Percentiles rank a stretch among this genome's conserved stretches.
Conservation (phyloP, 2,888 invertebrate genomes). For the Platerodrilus igneus region DNA sequence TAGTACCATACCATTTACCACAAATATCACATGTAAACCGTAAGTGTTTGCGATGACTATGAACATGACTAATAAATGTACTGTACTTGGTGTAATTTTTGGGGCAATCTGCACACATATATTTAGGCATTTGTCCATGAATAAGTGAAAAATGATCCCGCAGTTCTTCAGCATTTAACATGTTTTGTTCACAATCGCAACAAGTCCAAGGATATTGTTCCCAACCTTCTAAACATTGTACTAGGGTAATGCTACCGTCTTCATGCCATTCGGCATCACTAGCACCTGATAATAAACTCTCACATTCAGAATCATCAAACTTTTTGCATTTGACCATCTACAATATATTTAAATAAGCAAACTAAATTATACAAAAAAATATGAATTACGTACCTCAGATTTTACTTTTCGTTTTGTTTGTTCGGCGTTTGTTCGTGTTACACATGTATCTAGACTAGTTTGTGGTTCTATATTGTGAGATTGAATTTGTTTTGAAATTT, state of each 20-base stretch:
- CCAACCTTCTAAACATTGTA: constrained; percentile 42
- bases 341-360: constrained; percentile 2
- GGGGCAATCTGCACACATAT: constrained; percentile 64
- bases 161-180: constrained; percentile 50
- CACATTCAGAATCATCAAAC: constrained; percentile 18
- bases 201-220: constrained; percentile 53
- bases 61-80: constrained; percentile 61
- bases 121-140: constrained; percentile 60
- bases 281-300: constrained; percentile 27
- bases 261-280: constrained; percentile 38
- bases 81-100: constrained; percentile 59
- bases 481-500: no score
- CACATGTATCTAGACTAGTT: constrained; percentile 14
- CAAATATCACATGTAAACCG: constrained; percentile 55
- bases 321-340: constrained; percentile 14
- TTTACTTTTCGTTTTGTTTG: constrained; percentile 20
- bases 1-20: constrained; percentile 54
- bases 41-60: constrained; percentile 57
- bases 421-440: constrained; percentile 6
- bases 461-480: constrained; percentile 5
- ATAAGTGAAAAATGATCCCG: constrained; percentile 58
- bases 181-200: constrained; percentile 50
- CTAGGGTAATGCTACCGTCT: constrained; percentile 41
- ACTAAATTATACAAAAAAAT: not conserved
- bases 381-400: constrained; percentile 7